Evolutionary conservation across 2,797 vertebrate species (phyloP), one percentile per base, ranked within the genome.

Genomic region (Onychomys arenicola): DNA sequence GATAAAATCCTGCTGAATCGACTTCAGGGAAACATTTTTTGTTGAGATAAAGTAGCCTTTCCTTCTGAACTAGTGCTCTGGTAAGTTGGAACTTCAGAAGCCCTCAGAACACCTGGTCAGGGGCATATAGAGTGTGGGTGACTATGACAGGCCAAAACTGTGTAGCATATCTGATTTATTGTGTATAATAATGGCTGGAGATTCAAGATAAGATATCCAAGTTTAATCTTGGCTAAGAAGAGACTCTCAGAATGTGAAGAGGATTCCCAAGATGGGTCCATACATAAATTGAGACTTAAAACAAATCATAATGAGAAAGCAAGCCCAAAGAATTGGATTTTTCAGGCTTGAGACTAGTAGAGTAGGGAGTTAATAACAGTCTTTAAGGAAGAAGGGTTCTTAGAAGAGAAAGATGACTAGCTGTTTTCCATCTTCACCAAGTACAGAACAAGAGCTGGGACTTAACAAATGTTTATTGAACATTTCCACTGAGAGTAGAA

Each of bases 391-490:
- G 94, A 96, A 96, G 88, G 3, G 90, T 86, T 94, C 95, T 96
- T 92, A 80, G 10, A 86, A 55, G 76, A 67, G 91, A 93, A 93
- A 40, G 85, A 92, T 67, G 71, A 89, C 88, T 49, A 88, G 29
- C 46, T 89, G 49, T 89, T 96, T 90, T 86, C 90, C 46, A 32
- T 87, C 43, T 75, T 75, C 8, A 17, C 19, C 71, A 86, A 94
- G 80, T 71, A 37, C 14, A 69, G 86, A 89, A 77, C 12, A 52
- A 90, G 91, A 94, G 84, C 61, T 8, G 2, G 19, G 29, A 52
- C 75, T 96, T 92, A 86, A 83, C 95, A 81, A 90, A 90, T 93
- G 87, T 96, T 95, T 95, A 90, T 67, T 57, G 86, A 95, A 65
- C 69, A 43, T 65, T 57, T 93, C 77, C 73, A 55, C 1, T 23